Base-by-base conservation (phyloP, 2,888 invertebrate species). In the Caenorhabditis sinica region DNA sequence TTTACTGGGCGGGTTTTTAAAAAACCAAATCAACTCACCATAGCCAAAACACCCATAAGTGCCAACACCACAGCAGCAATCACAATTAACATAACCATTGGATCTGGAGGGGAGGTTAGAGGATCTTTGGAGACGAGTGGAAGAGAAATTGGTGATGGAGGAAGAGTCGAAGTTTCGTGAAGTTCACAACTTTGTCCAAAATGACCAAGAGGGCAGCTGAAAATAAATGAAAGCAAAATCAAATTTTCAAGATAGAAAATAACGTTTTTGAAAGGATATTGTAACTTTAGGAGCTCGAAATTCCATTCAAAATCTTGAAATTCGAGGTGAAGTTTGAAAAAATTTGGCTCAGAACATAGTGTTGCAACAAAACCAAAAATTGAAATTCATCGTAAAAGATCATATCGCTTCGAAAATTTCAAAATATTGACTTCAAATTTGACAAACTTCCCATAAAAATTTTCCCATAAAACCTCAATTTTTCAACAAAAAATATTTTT, bases 111-210 rank as follows among this genome's bases (percentile, higher is more conserved):
- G n/a, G 68, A 13, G n/a, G 43, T 61, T 9, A 81, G 53, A 60
- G 75, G 17, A 5, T 69, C 33, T 13, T 72, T 23, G 3, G 75
- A 60, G 36, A 65, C 43, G 13, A 80, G 71, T 69, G 86, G 69
- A 40, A 75, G 71, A 56, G 83, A 51, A 49, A 69, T 61, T 23
- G 83, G 72, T n/a, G n/a, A n/a, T n/a, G n/a, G n/a, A 5, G 80
- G 23, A 20, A 51, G 15, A 23, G 61, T 68, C 33, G 49, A 28
- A 23, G 49, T 15, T 6, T 33, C 33, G 5, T 49, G 30, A 11
- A 82, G 53, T 43, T 87, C 85, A 79, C 87, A 87, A 63, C 76
- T 74, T 61, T 69, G 63, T n/a, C 87, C 87, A 51, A 40, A 58
- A 49, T 75, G 66, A 45, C 79, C 77, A 23, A 75, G 28, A 23